Evolutionary conservation across 2,888 invertebrate species (phyloP).

Genomic region (Nephrocerus scutellatus): DNA sequence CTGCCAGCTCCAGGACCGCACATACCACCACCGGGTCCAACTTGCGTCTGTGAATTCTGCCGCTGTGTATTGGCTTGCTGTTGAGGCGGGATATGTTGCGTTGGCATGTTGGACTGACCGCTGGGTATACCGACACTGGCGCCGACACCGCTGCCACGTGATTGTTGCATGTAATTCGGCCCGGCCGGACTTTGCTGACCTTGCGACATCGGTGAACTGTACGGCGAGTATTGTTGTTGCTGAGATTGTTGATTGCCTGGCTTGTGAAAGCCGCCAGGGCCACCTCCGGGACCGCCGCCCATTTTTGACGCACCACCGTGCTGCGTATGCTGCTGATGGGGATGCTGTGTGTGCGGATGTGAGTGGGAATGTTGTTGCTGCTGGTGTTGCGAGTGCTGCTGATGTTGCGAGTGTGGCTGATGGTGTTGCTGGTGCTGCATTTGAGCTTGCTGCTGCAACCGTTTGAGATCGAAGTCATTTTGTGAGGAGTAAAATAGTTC

Average conservation of each 20-base stretch:
- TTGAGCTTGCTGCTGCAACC: conserved; percentile 44
- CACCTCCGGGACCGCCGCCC: conserved; percentile 34
- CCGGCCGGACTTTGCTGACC: conserved; percentile 53
- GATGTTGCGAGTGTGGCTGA: conserved; percentile 33
- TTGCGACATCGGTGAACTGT: conserved; percentile 57
- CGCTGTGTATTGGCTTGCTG: conserved; percentile 25
- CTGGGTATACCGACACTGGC: conserved; percentile 21
- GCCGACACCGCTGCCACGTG: conserved; percentile 31
- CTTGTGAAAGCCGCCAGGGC: conserved; percentile 33
- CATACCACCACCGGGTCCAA: conserved; percentile 10
- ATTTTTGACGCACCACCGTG: conserved; percentile 41
- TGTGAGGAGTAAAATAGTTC: conserved; percentile 50
- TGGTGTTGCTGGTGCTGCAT: conserved; percentile 36
- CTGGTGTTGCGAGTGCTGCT: conserved; percentile 28
- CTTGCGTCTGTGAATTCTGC: conserved; percentile 13
- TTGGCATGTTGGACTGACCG: conserved; percentile 29
- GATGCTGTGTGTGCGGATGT: conserved; percentile 25
- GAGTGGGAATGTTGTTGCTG: conserved; percentile 29
- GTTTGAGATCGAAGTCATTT: conserved; percentile 48
- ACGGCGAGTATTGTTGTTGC: conserved; percentile 60
- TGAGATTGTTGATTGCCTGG: conserved; percentile 26
- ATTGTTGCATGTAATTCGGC: conserved; percentile 44
- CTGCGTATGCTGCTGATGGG: conserved; percentile 33
- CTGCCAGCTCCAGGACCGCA: conserved; percentile 20
- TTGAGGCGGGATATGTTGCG: conserved; percentile 28